A percentile compares a stretch with the other conserved stretches of the same genome.
These are phyloP conservation scores for Cataglyphis albicans DNA, from an alignment of 2,888 invertebrate species.

Conservation along the genomic window DNA sequence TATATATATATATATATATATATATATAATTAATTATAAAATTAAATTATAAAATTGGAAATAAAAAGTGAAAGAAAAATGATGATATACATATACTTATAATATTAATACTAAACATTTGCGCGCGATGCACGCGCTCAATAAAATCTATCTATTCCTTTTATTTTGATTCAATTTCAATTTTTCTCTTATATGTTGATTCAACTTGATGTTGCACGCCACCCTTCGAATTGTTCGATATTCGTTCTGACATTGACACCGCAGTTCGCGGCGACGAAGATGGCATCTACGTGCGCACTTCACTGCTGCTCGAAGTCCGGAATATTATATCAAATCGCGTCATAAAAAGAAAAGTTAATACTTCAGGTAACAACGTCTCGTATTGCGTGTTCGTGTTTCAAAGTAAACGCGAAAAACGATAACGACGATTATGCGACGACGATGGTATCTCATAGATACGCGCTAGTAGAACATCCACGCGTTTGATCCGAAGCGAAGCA, in stretches of 20 bases:
- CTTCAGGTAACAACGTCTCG: constrained; percentile 6
- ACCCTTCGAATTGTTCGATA: not conserved
- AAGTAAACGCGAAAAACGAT: not conserved
- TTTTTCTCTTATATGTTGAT: not conserved
- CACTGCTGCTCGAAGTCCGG: not conserved
- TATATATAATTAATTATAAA: not conserved
- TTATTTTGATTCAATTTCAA: not conserved
- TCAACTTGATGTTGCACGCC: not conserved
- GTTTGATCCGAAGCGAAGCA: constrained; percentile 27
- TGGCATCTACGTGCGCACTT: not conserved
- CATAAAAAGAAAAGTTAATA: not conserved
- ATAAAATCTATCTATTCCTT: not conserved
- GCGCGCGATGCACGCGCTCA: not conserved
- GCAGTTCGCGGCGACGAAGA: not conserved
- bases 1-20: not conserved
- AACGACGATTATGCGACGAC: not conserved
- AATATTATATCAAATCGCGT: not conserved
- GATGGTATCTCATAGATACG: constrained; percentile 1
- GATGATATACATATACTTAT: not conserved
- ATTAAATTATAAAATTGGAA: not conserved
- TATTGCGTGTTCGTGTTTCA: constrained; percentile 12
- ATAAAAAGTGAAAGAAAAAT: not conserved
- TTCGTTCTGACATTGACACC: not conserved
- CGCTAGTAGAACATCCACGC: constrained; percentile 26
- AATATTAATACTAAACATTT: not conserved